phyloP scores from a whole-genome alignment of 2,888 invertebrate species.

The Geotrupes spiniger region DNA sequence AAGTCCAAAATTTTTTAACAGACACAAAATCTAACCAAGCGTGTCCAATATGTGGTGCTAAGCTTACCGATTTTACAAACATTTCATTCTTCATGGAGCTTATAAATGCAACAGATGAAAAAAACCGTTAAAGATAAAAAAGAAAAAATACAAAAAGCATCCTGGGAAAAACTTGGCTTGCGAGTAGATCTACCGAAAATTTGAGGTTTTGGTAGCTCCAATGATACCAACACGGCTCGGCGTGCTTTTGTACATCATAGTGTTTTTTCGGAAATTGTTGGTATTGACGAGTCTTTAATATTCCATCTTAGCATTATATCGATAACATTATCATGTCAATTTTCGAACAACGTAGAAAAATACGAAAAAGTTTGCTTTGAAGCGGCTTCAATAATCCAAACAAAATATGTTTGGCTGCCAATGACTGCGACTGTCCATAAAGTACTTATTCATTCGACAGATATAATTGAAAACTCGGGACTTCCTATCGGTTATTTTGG shows the following conservation, averaged over 20 bases:
- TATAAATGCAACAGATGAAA: background rate
- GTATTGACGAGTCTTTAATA: slow-evolving; percentile 31
- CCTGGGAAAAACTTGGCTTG: slow-evolving; percentile 13
- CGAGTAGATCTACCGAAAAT: slow-evolving; percentile 23
- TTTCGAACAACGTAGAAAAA: slow-evolving; percentile 6
- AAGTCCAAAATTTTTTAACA: slow-evolving; percentile 9
- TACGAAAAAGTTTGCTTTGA: slow-evolving; percentile 5
- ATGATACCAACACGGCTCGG: slow-evolving; percentile 20
- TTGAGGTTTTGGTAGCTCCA: slow-evolving; percentile 26
- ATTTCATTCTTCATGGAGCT: too few species aligned
- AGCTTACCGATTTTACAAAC: too few species aligned
- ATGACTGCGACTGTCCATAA: slow-evolving; percentile 10
- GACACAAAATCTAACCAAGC: slow-evolving; percentile 5
- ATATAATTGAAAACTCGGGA: slow-evolving; percentile 6
- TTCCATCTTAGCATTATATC: slow-evolving; percentile 25
- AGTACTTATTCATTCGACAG: slow-evolving; percentile 2
- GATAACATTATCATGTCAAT: slow-evolving; percentile 2
- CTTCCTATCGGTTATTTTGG: slow-evolving; percentile 3
- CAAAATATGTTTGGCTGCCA: slow-evolving; percentile 9
- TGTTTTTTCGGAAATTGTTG: slow-evolving; percentile 33
- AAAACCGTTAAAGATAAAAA: slow-evolving; percentile 5
- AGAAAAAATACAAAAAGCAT: slow-evolving; percentile 24
- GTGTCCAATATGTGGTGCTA: slow-evolving; percentile 6
- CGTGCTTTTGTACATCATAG: slow-evolving; percentile 24
- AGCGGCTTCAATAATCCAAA: slow-evolving; percentile 4